Conservation (phyloP, 1,140 invertebrate species). For the Rhynchophorus ferrugineus region DNA sequence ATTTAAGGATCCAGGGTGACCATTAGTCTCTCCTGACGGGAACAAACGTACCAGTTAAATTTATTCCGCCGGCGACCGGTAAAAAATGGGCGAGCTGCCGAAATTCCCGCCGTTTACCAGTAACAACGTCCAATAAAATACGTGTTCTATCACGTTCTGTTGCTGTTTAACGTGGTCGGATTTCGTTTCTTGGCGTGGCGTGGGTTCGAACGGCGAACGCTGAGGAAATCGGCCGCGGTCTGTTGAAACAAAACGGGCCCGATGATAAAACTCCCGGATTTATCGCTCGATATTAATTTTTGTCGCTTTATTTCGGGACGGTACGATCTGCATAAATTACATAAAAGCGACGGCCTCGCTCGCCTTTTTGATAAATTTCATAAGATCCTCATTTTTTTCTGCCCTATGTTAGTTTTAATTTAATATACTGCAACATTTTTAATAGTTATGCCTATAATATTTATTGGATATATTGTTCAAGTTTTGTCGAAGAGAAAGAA, state of each 20-base stretch:
- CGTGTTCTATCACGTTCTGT: constrained; percentile 21
- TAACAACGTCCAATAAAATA: constrained; percentile 20
- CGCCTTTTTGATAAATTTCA: no score
- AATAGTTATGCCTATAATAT: no score
- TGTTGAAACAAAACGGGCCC: constrained; percentile 11
- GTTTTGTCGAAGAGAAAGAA: no score
- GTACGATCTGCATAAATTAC: no score
- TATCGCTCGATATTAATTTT: no score
- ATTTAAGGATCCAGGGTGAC: constrained; percentile 11
- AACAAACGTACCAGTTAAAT: constrained; percentile 16
- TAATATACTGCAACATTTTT: no score
- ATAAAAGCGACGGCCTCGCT: no score
- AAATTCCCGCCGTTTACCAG: constrained; percentile 13
- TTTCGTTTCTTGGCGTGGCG: constrained; percentile 10
- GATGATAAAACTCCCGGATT: no score
- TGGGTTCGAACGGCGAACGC: neutral
- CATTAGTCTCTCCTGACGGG: constrained; percentile 12
- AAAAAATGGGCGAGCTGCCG: constrained; percentile 20
- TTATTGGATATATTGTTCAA: no score
- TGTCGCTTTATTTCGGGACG: no score
- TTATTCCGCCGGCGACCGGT: constrained; percentile 13
- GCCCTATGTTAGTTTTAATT: no score
- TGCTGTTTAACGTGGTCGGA: constrained; percentile 17
- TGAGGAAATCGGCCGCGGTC: neutral
- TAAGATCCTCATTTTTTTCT: no score